phyloP scores from a whole-genome alignment of 1,140 invertebrate species.

The Meteorus sp. region DNA sequence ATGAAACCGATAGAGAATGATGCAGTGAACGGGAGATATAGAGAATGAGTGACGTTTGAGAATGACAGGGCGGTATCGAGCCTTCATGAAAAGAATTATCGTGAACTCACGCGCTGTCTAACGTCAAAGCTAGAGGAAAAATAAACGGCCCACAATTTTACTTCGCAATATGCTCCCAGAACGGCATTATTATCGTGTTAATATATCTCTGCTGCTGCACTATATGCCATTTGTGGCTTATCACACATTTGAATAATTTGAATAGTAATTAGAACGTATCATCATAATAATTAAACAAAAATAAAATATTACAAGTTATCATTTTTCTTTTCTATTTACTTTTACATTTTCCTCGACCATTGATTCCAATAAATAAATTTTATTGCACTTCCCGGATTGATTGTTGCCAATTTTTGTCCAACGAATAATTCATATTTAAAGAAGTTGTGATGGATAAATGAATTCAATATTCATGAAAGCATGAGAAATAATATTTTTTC shows the following conservation, averaged over 20 bases:
- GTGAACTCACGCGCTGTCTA: constrained; percentile 5
- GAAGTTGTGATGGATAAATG: too few relatives aligned
- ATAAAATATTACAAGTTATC: background rate
- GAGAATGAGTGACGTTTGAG: constrained; percentile 3
- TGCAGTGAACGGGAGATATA: background rate
- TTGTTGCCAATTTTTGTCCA: too few relatives aligned
- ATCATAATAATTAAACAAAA: background rate
- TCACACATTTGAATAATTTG: constrained; percentile 2
- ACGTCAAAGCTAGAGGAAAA: constrained; percentile 1
- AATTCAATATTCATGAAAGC: too few relatives aligned
- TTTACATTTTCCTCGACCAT: too few relatives aligned
- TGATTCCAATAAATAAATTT: too few relatives aligned
- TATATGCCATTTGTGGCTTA: constrained; percentile 1
- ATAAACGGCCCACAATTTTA: background rate
- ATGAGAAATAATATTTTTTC: too few relatives aligned
- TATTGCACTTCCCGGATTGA: too few relatives aligned
- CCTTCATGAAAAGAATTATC: constrained; percentile 22
- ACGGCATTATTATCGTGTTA: constrained; percentile 2
- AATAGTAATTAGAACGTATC: constrained; percentile 7
- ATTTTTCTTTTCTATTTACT: too few relatives aligned
- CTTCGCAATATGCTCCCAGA: background rate
- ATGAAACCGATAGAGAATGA: constrained; percentile 6
- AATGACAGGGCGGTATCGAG: constrained; percentile 23
- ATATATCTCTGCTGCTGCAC: constrained; percentile 7
- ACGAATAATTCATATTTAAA: too few relatives aligned